Evolutionary conservation across 2,797 vertebrate genomes (phyloP).

Genomic region (Vultur gryphus): DNA sequence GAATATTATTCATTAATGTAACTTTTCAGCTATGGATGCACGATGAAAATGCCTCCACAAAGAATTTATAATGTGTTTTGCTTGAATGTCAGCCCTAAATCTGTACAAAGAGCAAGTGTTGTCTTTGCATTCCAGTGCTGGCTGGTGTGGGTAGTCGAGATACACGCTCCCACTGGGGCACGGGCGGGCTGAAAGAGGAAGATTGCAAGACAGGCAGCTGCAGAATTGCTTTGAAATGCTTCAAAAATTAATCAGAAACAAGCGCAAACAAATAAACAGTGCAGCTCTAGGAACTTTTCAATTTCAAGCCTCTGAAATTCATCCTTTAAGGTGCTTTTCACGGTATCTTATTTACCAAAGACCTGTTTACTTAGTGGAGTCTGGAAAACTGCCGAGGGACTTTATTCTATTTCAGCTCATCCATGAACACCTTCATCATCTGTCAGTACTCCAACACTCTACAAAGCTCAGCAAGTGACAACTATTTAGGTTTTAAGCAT

Average conservation of each 20-base stretch:
- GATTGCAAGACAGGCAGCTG: not conserved
- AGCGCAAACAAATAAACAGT: not conserved
- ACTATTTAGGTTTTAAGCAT: not conserved
- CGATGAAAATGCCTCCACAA: slow-evolving; percentile 62
- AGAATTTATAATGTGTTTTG: slow-evolving; percentile 51
- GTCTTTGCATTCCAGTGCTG: slow-evolving; percentile 51
- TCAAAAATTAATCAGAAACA: not conserved
- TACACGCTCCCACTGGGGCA: not conserved
- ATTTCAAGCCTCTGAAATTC: not conserved
- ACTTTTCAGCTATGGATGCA: not conserved
- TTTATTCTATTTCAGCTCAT: not conserved
- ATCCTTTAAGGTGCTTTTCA: not conserved
- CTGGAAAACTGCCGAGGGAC: not conserved
- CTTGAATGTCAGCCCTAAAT: slow-evolving; percentile 61
- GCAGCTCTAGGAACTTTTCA: not conserved
- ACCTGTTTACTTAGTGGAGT: not conserved
- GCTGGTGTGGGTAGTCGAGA: slow-evolving; percentile 40
- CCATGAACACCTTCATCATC: not conserved
- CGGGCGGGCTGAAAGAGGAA: not conserved
- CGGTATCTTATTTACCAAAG: not conserved
- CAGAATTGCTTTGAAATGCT: not conserved
- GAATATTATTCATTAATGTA: not conserved
- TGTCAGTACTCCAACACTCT: not conserved
- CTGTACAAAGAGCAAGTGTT: slow-evolving; percentile 54
- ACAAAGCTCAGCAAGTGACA: not conserved